These are phyloP conservation scores for Falco rusticolus DNA, from an alignment of 2,797 vertebrate species.

Conservation along the genomic window DNA sequence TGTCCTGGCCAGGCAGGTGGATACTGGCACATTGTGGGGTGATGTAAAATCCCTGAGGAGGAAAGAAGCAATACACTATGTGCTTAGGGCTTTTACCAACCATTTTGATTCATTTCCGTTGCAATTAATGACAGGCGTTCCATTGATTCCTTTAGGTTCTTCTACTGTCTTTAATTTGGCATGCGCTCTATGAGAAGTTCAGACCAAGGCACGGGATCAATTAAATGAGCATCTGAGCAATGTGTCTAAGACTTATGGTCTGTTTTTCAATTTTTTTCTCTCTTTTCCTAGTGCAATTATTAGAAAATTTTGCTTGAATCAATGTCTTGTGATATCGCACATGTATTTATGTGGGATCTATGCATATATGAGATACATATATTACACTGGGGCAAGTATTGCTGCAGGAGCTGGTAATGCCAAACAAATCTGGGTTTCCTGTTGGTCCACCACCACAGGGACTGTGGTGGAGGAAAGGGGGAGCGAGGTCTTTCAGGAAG, in stretches of 20 bases:
- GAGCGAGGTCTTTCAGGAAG: neutral
- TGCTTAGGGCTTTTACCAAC: neutral
- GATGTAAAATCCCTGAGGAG: neutral
- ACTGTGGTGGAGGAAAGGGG: neutral
- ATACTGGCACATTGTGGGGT: neutral
- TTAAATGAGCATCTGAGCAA: constrained; percentile 20
- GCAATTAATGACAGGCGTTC: constrained; percentile 36
- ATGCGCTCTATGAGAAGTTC: neutral
- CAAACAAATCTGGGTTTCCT: neutral
- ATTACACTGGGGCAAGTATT: accelerated
- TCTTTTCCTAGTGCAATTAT: neutral
- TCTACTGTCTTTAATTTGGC: constrained; percentile 38
- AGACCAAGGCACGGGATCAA: neutral
- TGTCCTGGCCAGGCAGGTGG: neutral
- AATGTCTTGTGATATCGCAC: accelerated
- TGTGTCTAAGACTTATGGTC: neutral
- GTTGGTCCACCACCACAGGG: neutral
- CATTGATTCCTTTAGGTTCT: constrained; percentile 38
- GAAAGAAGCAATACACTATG: neutral
- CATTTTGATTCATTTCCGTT: constrained; percentile 28
- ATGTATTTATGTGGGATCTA: too few species aligned
- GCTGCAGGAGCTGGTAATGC: neutral
- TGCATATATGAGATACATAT: neutral
- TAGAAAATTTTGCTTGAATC: neutral
- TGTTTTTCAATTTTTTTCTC: neutral